Conservation (phyloP, 2,113 vertebrate species). For the Beaufortia kweichowensis region DNA sequence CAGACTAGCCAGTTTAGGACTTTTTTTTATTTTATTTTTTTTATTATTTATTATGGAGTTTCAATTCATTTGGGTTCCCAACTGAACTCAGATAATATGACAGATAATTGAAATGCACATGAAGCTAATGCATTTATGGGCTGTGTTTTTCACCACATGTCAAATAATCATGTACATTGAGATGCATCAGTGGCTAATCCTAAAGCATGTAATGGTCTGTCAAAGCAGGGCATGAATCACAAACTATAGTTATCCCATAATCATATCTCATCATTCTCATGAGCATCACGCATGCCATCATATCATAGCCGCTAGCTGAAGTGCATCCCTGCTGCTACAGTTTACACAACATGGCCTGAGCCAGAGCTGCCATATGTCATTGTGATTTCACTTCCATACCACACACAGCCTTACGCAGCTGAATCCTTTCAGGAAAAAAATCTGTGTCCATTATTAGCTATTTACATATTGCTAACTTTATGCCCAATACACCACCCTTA, state of each 20-base stretch:
- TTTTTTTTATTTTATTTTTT: too few relatives aligned
- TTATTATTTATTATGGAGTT: background rate
- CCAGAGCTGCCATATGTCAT: conserved; percentile 36
- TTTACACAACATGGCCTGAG: conserved; percentile 26
- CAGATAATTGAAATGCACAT: background rate
- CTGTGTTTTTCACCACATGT: too few relatives aligned
- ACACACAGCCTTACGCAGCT: background rate
- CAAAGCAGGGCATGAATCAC: background rate
- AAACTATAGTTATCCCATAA: background rate
- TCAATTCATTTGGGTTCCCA: too few relatives aligned
- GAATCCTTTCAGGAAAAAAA: conserved; percentile 12
- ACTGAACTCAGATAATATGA: too few relatives aligned
- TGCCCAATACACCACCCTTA: background rate
- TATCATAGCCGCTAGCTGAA: conserved; percentile 23
- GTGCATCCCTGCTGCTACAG: conserved; percentile 18
- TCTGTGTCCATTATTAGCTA: conserved; percentile 9
- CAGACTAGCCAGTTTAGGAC: too few relatives aligned
- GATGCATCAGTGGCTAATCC: too few relatives aligned
- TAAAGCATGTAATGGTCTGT: background rate
- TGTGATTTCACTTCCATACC: background rate
- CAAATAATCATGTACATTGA: too few relatives aligned
- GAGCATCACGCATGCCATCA: conserved; percentile 1
- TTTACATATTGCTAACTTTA: too few relatives aligned
- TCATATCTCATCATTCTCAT: background rate
- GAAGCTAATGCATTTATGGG: background rate